A percentile compares a stretch with the other conserved stretches of the same genome.
These are phyloP conservation scores for Xenopus borealis DNA, from an alignment of 2,113 vertebrate species.

Conservation along the genomic window DNA sequence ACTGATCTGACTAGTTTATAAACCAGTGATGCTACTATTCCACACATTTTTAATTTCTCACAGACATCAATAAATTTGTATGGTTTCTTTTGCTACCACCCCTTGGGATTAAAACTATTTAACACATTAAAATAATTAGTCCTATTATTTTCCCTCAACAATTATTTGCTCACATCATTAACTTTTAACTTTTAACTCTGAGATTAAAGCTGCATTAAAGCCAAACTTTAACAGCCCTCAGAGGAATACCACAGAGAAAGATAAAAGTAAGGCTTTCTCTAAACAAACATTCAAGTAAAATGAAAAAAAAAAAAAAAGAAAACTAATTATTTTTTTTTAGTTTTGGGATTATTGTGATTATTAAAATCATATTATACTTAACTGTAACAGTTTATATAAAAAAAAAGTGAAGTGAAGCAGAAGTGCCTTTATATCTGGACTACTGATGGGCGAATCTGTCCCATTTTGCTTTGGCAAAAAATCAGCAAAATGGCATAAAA, in stretches of 20 bases:
- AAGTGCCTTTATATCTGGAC: not conserved
- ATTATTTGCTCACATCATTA: constrained; percentile 42
- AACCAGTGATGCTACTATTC: constrained; percentile 15
- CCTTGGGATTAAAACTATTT: constrained; percentile 23
- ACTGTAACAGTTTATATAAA: not conserved
- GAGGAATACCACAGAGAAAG: constrained; percentile 27
- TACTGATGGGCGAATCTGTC: no score
- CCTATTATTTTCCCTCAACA: constrained; percentile 38
- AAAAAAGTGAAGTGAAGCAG: not conserved
- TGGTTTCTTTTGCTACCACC: constrained; percentile 9
- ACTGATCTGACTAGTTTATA: constrained; percentile 19
- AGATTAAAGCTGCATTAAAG: constrained; percentile 29
- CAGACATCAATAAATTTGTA: no score
- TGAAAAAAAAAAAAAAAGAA: no score
- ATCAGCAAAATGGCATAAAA: no score
- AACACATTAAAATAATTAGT: constrained; percentile 42
- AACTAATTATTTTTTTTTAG: no score
- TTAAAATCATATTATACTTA: not conserved
- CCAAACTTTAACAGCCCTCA: constrained; percentile 23
- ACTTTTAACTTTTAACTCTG: constrained; percentile 37
- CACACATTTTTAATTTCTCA: not conserved
- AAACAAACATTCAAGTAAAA: not conserved
- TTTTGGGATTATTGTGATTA: not conserved
- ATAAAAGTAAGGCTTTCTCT: constrained; percentile 16
- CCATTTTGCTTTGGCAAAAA: no score